A percentile compares a stretch with the other conserved stretches of the same genome.
These are phyloP conservation scores for Serranus cabrilla DNA, from an alignment of 2,797 vertebrate species.

Conservation along the genomic window DNA sequence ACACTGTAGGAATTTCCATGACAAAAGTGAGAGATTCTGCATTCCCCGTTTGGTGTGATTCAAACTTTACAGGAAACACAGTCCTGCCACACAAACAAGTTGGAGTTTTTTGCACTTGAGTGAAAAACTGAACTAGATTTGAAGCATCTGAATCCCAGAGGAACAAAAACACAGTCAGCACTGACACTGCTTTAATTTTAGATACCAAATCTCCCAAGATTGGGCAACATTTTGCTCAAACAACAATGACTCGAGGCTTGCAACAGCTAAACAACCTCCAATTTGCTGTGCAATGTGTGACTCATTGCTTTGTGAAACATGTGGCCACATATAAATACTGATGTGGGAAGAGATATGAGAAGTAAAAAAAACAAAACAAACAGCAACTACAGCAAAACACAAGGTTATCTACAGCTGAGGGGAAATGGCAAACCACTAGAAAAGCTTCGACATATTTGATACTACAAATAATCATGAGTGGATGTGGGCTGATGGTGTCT, in stretches of 20 bases:
- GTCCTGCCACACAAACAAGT: neutral
- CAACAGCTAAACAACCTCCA: neutral
- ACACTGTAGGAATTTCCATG: constrained; percentile 62
- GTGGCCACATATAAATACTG: neutral
- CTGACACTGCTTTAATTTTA: neutral
- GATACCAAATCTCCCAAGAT: neutral
- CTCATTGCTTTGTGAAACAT: constrained; percentile 2
- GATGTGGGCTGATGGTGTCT: constrained; percentile 34
- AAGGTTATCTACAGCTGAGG: neutral
- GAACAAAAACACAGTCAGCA: neutral
- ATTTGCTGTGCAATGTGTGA: constrained; percentile 22
- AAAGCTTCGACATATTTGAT: neutral
- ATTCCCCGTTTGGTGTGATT: constrained; percentile 55
- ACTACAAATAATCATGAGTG: neutral
- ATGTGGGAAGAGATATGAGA: neutral
- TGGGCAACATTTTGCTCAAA: constrained; percentile 10
- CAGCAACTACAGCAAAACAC: neutral
- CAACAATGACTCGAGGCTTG: neutral
- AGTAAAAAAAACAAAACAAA: neutral
- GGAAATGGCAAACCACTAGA: neutral
- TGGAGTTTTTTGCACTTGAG: constrained; percentile 21
- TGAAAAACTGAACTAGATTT: neutral
- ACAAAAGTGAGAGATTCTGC: constrained; percentile 41
- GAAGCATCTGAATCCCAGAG: neutral
- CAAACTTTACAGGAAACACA: constrained; percentile 68